Base-by-base conservation (phyloP, 2,888 invertebrate genomes). In the Nephrotoma appendiculata region DNA sequence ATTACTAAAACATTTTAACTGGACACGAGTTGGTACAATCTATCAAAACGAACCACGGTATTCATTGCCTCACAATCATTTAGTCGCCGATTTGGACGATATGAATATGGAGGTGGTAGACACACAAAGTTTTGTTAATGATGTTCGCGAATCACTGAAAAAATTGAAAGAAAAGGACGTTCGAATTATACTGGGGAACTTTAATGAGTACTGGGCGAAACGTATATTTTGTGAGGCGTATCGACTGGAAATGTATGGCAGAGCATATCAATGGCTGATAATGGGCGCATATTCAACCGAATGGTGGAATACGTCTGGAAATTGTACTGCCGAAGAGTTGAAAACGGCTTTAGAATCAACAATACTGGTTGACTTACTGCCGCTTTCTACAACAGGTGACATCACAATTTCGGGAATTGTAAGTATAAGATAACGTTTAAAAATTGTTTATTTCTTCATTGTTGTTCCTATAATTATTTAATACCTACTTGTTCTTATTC, bases 1-100 rank as follows among this genome's bases (percentile, higher is more conserved):
- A 5, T 93, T 99, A 45, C 93, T 99, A 88, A 94, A 95, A 90
- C 95, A 96, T 89, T 99, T 98, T 93, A 98, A 99, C 92, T 99
- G 99, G 99, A 98, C 98, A 0, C 93, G 97, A 87, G 98, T 99
- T 48, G 99, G 98, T 1, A 99, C 99, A 1, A 95, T 99, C 88
- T 99, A 98, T 91, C 98, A 98, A 92, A 98, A 98, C 91, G 97
- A 98, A 89, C 98, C 98, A 0, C 93, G 98, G 91, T 98, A 98
- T 91, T 96, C 98, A 4, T 92, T 98, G 93, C 97, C 97, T 5
- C 97, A 97, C 91, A 97, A 97, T 90, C 94, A 96, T 88, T 94
- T 98, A 89, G 95, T 98, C 44, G 96, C 97, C 4, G 96, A 98
- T 90, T 91, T 98, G 89, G 98, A 98, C 89, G 92, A 93, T 15